Conservation (phyloP, 2,797 vertebrate species). For the Pangasius mekongensis region DNA sequence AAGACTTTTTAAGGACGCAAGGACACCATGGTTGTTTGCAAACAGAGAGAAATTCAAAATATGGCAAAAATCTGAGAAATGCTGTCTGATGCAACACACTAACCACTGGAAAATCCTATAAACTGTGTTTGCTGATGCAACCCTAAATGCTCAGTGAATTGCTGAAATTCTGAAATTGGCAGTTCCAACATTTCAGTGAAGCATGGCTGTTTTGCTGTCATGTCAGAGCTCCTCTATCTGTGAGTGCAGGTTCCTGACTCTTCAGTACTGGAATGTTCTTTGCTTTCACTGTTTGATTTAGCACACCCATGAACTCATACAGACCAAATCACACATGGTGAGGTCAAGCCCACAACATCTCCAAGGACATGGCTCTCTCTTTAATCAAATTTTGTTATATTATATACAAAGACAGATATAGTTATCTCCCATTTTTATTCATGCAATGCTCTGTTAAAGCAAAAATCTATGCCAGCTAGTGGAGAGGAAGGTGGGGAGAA, state of each 20-base stretch:
- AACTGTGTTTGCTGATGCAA: conserved; percentile 59
- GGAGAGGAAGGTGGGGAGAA: conserved; percentile 70
- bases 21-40: conserved; percentile 14
- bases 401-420: conserved; percentile 25
- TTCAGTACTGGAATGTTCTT: conserved; percentile 52
- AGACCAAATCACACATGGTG: conserved; percentile 3
- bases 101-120: conserved; percentile 58
- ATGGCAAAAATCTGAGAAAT: conserved; percentile 48
- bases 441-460: conserved; percentile 18
- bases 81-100: conserved; percentile 56
- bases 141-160: conserved; percentile 53
- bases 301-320: conserved; percentile 41
- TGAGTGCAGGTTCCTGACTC: conserved; percentile 50
- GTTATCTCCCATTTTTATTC: conserved; percentile 63
- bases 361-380: conserved; percentile 33
- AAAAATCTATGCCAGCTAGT: conserved; percentile 51
- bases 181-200: conserved; percentile 52
- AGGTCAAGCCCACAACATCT: conserved; percentile 47
- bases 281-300: conserved; percentile 53
- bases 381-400: conserved; percentile 46
- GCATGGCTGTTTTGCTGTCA: conserved; percentile 50
- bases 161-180: conserved; percentile 55
- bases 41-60: conserved; percentile 32
- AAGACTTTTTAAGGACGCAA: conserved; percentile 8
- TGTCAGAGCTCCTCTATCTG: conserved; percentile 56